Base-by-base conservation (phyloP, 2,797 vertebrate genomes). In the Propithecus perrieri region DNA sequence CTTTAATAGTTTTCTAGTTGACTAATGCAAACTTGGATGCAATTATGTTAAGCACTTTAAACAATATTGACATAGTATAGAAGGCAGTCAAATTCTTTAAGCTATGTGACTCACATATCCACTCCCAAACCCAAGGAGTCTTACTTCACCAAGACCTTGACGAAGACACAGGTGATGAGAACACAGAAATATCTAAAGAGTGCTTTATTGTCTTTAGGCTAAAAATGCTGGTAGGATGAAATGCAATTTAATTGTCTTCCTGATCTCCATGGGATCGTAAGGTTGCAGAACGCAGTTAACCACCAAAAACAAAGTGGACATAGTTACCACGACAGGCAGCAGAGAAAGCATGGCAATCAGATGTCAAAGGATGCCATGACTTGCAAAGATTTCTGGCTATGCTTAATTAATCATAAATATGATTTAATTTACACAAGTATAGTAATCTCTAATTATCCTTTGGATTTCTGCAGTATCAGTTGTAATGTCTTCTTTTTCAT, bases 351-450 rank as follows among this genome's bases (percentile, higher is more conserved):
- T 46, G 79, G 41, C 67, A 85, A 95, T 97, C 72, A 89, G 38
- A 61, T 96, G 69, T 86, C 79, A 95, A 69, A 88, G 26, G 50
- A 74, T 96, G 30, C 15, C 20, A 22, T 63, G 63, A 81, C 48
- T 95, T 96, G 65, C 46, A 85, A 92, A 92, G 81, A 91, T 95
- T n/a, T 94, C 67, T 85, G 55, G 33, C 48, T 96, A 93, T 86
- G 61, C 79, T 84, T 95, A 89, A 95, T 91, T 95, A 96, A 86
- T 86, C 85, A 84, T 92, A 84, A 89, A 11, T 80, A 3, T 83
- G 75, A 35, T 33, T 90, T 88, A 38, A 83, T 95, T 84, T 94
- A 10, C 75, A 93, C 91, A 95, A 96, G 75, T 7, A 79, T n/a
- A 65, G 63, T 65, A n/a, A 65, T 65, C 63, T n/a, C 63, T 65